phyloP scores from a whole-genome alignment of 2,113 vertebrate genomes.

The Callopanchax toddi region DNA sequence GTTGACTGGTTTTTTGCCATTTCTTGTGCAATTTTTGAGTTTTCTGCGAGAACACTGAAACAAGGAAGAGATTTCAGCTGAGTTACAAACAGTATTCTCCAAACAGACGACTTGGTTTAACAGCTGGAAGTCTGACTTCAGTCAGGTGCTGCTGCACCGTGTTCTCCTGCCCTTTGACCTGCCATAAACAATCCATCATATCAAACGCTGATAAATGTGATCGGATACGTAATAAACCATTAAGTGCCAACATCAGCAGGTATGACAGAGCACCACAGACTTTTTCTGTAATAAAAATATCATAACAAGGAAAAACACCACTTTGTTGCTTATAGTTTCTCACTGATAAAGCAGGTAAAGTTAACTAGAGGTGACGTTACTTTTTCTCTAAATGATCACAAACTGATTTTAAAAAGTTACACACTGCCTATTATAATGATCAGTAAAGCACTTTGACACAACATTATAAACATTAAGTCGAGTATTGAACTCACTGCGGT shows the following conservation, averaged over 20 bases:
- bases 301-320: too few species aligned
- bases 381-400: too few species aligned
- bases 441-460: background rate
- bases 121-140: background rate
- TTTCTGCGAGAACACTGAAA: constrained; percentile 23
- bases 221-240: background rate
- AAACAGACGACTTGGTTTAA: too few species aligned
- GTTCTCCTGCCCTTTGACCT: constrained; percentile 18
- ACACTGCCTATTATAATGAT: too few species aligned
- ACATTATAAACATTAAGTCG: background rate
- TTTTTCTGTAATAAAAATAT: too few species aligned
- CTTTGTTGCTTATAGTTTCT: too few species aligned
- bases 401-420: too few species aligned
- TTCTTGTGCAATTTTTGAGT: constrained; percentile 5
- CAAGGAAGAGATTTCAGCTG: background rate
- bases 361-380: too few species aligned
- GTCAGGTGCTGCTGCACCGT: constrained; percentile 6
- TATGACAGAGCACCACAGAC: too few species aligned
- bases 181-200: constrained; percentile 11
- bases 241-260: background rate
- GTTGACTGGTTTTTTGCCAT: background rate
- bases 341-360: too few species aligned
- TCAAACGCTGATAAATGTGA: background rate
- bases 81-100: too few species aligned
- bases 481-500: constrained; percentile 40